These are phyloP conservation scores for Tigriopus japonicus DNA, from an alignment of 1,140 invertebrate genomes.

Conservation along the genomic window DNA sequence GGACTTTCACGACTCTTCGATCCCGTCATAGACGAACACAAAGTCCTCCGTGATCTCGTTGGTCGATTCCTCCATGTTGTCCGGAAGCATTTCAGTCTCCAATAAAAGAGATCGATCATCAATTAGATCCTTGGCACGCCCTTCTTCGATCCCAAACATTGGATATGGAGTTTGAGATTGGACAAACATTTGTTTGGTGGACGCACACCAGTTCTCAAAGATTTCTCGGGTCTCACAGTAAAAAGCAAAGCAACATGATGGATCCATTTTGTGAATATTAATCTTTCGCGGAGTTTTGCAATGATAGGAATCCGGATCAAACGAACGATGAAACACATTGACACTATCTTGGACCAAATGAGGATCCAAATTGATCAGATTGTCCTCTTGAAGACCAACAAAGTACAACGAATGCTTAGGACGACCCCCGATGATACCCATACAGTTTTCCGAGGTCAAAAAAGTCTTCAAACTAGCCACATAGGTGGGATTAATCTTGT, in stretches of 20 bases:
- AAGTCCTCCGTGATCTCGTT: too few relatives aligned
- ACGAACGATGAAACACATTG: slow-evolving; percentile 50
- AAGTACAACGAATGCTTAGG: slow-evolving; percentile 81
- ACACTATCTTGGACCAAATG: slow-evolving; percentile 78
- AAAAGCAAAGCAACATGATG: slow-evolving; percentile 21
- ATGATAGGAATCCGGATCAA: slow-evolving; percentile 55
- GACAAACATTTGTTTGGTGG: too few relatives aligned
- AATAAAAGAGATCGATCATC: too few relatives aligned
- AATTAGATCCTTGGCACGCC: too few relatives aligned
- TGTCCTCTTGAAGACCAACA: slow-evolving; percentile 70
- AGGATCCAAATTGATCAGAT: slow-evolving; percentile 72
- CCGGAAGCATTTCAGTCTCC: too few relatives aligned
- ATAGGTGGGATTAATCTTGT: slow-evolving; percentile 62
- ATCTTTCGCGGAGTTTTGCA: slow-evolving; percentile 65
- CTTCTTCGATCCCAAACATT: too few relatives aligned
- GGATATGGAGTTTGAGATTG: too few relatives aligned
- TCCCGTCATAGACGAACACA: too few relatives aligned
- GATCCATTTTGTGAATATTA: slow-evolving; percentile 65
- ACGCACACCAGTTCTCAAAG: too few relatives aligned
- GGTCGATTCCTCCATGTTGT: too few relatives aligned
- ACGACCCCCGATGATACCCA: slow-evolving; percentile 72
- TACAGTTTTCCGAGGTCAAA: slow-evolving; percentile 52
- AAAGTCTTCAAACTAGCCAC: slow-evolving; percentile 54
- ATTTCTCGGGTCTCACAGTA: too few relatives aligned
- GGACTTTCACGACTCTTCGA: too few relatives aligned